Evolutionary conservation across 2,113 vertebrate species (phyloP), one percentile per base, ranked within the genome.

Genomic region (Cyphotilapia sp.): DNA sequence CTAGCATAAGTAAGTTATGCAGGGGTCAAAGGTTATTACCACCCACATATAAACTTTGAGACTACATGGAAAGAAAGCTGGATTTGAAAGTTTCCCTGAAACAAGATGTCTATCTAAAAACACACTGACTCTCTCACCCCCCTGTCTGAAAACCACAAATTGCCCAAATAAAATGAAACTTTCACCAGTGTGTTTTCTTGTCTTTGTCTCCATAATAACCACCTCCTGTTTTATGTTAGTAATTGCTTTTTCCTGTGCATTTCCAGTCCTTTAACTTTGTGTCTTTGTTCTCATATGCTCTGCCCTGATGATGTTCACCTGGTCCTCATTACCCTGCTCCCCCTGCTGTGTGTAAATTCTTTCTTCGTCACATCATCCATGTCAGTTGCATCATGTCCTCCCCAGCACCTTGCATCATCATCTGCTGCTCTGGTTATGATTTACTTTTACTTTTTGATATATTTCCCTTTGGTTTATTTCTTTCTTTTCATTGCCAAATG

Each of bases 1-100:
- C 59, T 97, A 87, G 85, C 89, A 16, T 96, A 96, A 61, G 38
- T 85, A 31, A 87, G 76, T 61, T 85, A 47, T 80, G 80, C 63
- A 22, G 6, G 5, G 11, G 61, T 87, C 35, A 88, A 56, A 83
- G 80, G 82, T 86, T 45, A 47, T 57, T 14, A 19, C 66, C 74
- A 66, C 84, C 14, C 57, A 80, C 59, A 81, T 19, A 59, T 69
- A 56, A 5, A 76, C 45, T 38, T 33, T 80, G 27, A 3, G 9
- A 24, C 53, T 80, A 7, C 31, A 29, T 8, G 31, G 33, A 63
- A 27, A 84, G 54, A 27, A 81, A 82, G 12, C 10, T 85, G 14
- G 6, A 7, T 31, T 86, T 82, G 80, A 35, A 81, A 57, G 63
- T 40, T 57, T 57, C 14, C 53, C 19, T 4, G 1, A 33, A 14